A percentile compares a stretch with the other conserved stretches of the same genome.
Conservation (phyloP, 2,797 vertebrate genomes). For the Balearica regulorum region DNA sequence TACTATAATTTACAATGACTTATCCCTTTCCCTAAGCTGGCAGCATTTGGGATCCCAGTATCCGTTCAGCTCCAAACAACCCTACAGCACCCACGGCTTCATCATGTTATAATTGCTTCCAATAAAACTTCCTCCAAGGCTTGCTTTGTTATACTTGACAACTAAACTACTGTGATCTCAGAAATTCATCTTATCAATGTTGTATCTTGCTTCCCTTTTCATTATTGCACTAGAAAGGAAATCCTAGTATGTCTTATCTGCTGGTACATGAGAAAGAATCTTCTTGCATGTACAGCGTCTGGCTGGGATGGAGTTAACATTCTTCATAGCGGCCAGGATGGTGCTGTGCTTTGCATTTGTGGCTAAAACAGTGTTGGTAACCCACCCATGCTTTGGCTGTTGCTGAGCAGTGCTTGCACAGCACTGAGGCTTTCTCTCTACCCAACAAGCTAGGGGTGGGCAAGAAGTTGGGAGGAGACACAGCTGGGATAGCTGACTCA, state of each 20-base stretch:
- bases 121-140: neutral
- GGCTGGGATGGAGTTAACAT: neutral
- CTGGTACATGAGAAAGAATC: neutral
- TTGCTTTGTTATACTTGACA: neutral
- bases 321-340: neutral
- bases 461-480: neutral
- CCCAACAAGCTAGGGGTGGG: rapidly evolving
- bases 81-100: neutral
- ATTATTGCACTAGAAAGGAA: neutral
- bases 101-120: neutral
- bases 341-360: neutral
- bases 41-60: neutral
- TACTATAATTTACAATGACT: neutral
- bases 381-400: neutral
- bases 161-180: neutral
- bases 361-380: neutral
- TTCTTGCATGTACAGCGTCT: neutral
- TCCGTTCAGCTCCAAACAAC: neutral
- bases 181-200: neutral
- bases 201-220: neutral
- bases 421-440: neutral
- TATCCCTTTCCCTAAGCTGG: neutral
- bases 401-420: neutral
- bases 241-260: neutral
- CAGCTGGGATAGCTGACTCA: neutral